Evolutionary conservation across 1,140 invertebrate genomes (phyloP), one percentile per base, ranked within the genome.

Genomic region (Vanessa atalanta): DNA sequence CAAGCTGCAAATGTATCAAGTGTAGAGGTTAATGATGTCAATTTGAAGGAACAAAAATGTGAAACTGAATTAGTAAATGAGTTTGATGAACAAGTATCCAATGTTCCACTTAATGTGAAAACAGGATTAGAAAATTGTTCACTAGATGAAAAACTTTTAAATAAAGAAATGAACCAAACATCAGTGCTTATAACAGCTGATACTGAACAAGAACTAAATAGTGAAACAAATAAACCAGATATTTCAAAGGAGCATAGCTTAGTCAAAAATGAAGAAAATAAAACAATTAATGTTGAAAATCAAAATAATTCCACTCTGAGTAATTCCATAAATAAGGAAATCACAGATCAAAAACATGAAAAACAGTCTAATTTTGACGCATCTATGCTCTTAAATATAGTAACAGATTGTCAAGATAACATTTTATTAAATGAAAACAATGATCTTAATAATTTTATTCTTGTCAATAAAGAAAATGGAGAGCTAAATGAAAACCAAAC

Each of bases 351-450:
- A 61, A 61, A 31, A 15, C 31, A 60, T 23, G 53, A 57, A 5
- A 57, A 57, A 57, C 23, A 23, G 14, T 31, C 5, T 15, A 37
- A 2, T 4, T 61, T 37, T 57, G 66, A 69, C 57, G 20, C 20
- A 69, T 47, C 66, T 47, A 69, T 14, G 20, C 66, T 53, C 20
- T 69, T 69, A 47, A 69, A 69, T 69, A 57, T 69, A 23, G 43
- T 47, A 57, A 69, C 66, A 57, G 66, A 69, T 67, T n/a, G 37
- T 66, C 50, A 53, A 0, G 16, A 23, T 57, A 57, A 57, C 3
- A 11, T 12, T 23, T 23, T 57, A 37, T 26, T 15, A 3, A 61
- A 61, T 8, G 26, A 37, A 11, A 12, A 11, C 11, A 37, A 61
- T 61, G 7, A 9, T 13, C 37, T 26, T 37, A 61, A 61, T 9